These are phyloP conservation scores for Arrhopalites spinosus DNA, from an alignment of 2,888 invertebrate genomes.

Conservation along the genomic window DNA sequence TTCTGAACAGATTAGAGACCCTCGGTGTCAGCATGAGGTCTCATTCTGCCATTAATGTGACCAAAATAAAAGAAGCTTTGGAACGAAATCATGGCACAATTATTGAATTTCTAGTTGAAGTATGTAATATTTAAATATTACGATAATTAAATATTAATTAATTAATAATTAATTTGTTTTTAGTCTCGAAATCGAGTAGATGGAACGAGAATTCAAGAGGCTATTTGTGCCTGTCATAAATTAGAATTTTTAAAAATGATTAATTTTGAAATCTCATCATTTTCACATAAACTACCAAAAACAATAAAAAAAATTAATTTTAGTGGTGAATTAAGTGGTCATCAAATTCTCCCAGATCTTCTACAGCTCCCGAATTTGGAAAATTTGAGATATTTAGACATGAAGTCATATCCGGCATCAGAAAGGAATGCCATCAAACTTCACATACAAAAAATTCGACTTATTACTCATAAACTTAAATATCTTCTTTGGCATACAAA, in stretches of 20 bases:
- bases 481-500: background rate
- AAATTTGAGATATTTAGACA: background rate
- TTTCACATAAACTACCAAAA: background rate
- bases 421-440: background rate
- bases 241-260: conserved; percentile 3
- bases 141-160: too few species aligned
- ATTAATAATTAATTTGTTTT: too few species aligned
- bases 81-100: background rate
- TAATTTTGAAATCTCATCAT: background rate
- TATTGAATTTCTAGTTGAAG: background rate
- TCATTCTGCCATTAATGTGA: background rate
- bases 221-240: background rate
- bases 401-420: background rate
- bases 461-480: background rate
- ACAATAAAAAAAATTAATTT: background rate
- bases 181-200: background rate
- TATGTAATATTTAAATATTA: too few species aligned
- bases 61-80: background rate
- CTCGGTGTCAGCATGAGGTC: background rate
- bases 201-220: background rate
- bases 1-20: too few species aligned
- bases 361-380: background rate
- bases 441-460: background rate
- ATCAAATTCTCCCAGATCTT: background rate
- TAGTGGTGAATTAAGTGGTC: background rate